These are phyloP conservation scores for Synergus itoensis DNA, from an alignment of 2,888 invertebrate species.

Conservation along the genomic window DNA sequence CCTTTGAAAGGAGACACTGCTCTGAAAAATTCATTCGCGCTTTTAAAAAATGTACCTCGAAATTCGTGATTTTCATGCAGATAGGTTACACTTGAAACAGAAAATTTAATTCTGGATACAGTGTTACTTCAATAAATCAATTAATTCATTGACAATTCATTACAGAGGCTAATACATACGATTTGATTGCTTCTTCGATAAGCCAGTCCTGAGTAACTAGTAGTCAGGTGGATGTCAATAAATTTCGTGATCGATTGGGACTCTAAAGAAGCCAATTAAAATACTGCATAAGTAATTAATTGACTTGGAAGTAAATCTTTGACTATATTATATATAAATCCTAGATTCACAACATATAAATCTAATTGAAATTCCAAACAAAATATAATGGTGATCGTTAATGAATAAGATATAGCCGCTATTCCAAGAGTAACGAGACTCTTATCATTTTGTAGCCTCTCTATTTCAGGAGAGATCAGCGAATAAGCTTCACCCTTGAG, in stretches of 20 bases:
- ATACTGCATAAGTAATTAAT: conserved; percentile 14
- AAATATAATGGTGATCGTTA: neutral
- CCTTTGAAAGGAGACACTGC: conserved; percentile 1
- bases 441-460: neutral
- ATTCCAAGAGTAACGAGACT: neutral
- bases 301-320: neutral
- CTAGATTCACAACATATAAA: neutral
- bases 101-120: neutral
- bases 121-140: conserved; percentile 58
- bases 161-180: conserved; percentile 53
- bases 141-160: conserved; percentile 59
- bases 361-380: neutral
- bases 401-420: neutral
- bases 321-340: no score
- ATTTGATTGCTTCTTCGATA: conserved; percentile 53
- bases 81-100: neutral
- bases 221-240: conserved; percentile 19
- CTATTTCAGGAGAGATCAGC: conserved; percentile 2
- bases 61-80: neutral
- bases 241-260: conserved; percentile 18
- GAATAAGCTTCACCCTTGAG: conserved; percentile 19
- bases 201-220: conserved; percentile 47
- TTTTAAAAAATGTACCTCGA: neutral
- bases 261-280: conserved; percentile 14
- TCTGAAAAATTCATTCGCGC: neutral